A percentile compares a stretch with the other conserved stretches of the same genome.
phyloP scores from a whole-genome alignment of 2,888 invertebrate genomes.

The Pinctada fucata region DNA sequence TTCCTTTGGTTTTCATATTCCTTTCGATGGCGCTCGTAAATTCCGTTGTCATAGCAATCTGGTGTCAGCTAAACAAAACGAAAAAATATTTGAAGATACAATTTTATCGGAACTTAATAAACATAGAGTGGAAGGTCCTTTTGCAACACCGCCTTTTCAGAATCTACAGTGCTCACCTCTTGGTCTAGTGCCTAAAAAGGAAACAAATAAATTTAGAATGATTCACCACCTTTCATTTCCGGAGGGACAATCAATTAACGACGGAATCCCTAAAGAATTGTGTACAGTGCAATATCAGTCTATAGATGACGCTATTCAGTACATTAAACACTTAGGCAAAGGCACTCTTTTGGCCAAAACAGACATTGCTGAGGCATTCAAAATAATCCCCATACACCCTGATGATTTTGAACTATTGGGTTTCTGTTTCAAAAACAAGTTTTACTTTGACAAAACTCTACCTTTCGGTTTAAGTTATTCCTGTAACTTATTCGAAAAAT shows the following conservation, averaged over 20 bases:
- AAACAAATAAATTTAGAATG: slow-evolving; percentile 11
- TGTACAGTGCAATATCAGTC: slow-evolving; percentile 7
- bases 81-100: slow-evolving; percentile 14
- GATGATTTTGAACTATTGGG: too few species aligned
- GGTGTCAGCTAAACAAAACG: slow-evolving; percentile 5
- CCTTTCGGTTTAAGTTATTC: slow-evolving; percentile 15
- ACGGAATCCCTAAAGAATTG: slow-evolving; percentile 19
- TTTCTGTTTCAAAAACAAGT: slow-evolving; percentile 3
- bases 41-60: neutral
- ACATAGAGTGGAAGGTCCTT: slow-evolving; percentile 32
- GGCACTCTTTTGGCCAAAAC: slow-evolving; percentile 19
- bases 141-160: slow-evolving; percentile 17
- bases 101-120: slow-evolving; percentile 11
- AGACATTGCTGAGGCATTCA: slow-evolving; percentile 20
- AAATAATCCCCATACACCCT: slow-evolving; percentile 6
- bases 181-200: slow-evolving; percentile 31
- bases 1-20: slow-evolving; percentile 35
- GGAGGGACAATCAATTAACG: slow-evolving; percentile 26
- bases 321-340: neutral
- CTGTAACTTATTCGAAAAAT: slow-evolving; percentile 12
- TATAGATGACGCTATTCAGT: slow-evolving; percentile 6
- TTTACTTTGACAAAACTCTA: too few species aligned
- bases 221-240: slow-evolving; percentile 36
- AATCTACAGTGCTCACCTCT: slow-evolving; percentile 31
- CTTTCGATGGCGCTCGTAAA: slow-evolving; percentile 18